Evolutionary conservation across 1,140 invertebrate species (phyloP).

Genomic region (Drosophila setifemur): DNA sequence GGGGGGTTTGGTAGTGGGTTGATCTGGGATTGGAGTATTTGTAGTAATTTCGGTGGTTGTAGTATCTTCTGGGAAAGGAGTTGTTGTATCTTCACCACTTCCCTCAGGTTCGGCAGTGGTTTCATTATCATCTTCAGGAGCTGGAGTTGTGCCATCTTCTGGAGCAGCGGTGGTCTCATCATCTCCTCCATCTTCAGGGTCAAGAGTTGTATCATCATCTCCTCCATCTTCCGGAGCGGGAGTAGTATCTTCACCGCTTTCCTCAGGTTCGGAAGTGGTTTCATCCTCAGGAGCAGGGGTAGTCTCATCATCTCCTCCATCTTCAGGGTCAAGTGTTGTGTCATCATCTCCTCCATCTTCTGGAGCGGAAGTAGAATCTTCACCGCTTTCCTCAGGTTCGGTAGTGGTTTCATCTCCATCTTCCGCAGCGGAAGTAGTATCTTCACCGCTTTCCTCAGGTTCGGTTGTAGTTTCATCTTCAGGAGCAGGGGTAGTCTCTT

Average conservation of each 20-base stretch:
- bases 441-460: neutral
- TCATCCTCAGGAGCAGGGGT: neutral
- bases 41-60: neutral
- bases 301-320: neutral
- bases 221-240: neutral
- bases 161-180: neutral
- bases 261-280: neutral
- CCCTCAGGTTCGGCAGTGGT: neutral
- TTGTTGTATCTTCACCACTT: neutral
- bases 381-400: neutral
- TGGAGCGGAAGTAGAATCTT: neutral
- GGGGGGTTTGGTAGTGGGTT: conserved; percentile 8
- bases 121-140: neutral
- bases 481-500: neutral
- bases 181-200: neutral
- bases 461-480: neutral
- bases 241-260: neutral
- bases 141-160: neutral
- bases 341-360: neutral
- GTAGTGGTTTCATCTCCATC: neutral
- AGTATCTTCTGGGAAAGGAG: neutral
- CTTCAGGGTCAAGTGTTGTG: neutral
- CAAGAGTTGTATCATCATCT: neutral
- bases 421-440: neutral
- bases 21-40: neutral